These are phyloP conservation scores for Austrofundulus limnaeus DNA, from an alignment of 2,113 vertebrate species.

Conservation along the genomic window DNA sequence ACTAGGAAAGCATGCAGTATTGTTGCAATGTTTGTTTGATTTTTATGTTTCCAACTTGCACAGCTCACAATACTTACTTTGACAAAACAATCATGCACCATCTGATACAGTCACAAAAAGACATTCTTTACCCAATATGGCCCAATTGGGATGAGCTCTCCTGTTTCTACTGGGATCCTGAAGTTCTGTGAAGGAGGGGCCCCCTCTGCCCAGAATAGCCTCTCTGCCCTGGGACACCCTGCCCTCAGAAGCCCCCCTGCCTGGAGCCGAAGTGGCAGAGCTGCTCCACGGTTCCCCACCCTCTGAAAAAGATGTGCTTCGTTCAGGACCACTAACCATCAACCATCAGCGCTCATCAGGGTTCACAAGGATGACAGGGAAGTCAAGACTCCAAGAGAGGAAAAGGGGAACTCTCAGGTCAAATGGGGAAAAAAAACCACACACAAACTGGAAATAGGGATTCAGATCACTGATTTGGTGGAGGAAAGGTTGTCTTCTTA, in stretches of 20 bases:
- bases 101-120: conserved; percentile 13
- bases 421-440: conserved; percentile 33
- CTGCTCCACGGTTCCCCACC: conserved; percentile 69
- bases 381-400: conserved; percentile 26
- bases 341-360: conserved; percentile 32
- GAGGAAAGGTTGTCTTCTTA: conserved; percentile 15
- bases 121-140: conserved; percentile 75
- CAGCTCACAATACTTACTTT: no score
- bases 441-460: conserved; percentile 36
- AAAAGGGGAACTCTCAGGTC: conserved; percentile 38
- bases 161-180: conserved; percentile 80
- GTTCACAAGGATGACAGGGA: conserved; percentile 50
- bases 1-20: no score
- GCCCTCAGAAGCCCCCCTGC: conserved; percentile 51
- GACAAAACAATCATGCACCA: conserved; percentile 16
- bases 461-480: conserved; percentile 37
- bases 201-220: conserved; percentile 47
- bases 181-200: conserved; percentile 59
- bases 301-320: conserved; percentile 78
- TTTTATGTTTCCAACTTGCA: no score
- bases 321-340: conserved; percentile 64
- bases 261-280: conserved; percentile 55
- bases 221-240: conserved; percentile 47
- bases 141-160: conserved; percentile 79
- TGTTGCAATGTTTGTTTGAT: no score